Evolutionary conservation across 2,797 vertebrate species (phyloP).

Genomic region (Gallinago solitaria): DNA sequence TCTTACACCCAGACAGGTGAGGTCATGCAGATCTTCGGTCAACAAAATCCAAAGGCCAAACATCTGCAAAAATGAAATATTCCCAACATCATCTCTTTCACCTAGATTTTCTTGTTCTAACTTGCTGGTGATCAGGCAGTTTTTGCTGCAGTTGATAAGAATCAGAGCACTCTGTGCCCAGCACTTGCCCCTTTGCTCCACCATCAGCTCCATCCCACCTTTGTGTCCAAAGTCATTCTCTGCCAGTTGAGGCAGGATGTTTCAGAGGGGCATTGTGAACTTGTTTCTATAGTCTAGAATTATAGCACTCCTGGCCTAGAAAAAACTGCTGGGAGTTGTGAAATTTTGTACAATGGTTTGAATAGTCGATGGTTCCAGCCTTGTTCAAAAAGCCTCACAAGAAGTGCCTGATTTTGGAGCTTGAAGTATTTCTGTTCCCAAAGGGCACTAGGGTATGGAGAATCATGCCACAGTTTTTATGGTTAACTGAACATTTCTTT

Average conservation of each 20-base stretch:
- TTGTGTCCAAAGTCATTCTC: not conserved
- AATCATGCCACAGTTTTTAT: constrained; percentile 43
- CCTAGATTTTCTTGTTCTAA: not conserved
- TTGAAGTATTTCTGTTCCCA: constrained; percentile 37
- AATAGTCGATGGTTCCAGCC: not conserved
- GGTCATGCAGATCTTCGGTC: not conserved
- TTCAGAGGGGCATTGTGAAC: not conserved
- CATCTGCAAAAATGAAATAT: not conserved
- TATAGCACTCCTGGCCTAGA: not conserved
- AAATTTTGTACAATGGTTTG: constrained; percentile 21
- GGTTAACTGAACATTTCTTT: constrained; percentile 58
- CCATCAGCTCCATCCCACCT: not conserved
- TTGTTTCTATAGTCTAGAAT: not conserved
- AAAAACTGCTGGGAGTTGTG: not conserved
- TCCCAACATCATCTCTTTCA: not conserved
- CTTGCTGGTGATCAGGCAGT: not conserved
- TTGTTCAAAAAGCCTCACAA: constrained; percentile 39
- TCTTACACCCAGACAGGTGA: not conserved
- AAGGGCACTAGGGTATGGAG: not conserved
- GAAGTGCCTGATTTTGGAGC: constrained; percentile 6
- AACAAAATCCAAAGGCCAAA: not conserved
- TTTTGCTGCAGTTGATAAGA: not conserved
- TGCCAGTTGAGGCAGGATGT: not conserved
- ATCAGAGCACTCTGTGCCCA: not conserved
- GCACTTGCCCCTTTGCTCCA: not conserved